Evolutionary conservation across 2,113 vertebrate species (phyloP).

Genomic region (Muntiacus muntjak): DNA sequence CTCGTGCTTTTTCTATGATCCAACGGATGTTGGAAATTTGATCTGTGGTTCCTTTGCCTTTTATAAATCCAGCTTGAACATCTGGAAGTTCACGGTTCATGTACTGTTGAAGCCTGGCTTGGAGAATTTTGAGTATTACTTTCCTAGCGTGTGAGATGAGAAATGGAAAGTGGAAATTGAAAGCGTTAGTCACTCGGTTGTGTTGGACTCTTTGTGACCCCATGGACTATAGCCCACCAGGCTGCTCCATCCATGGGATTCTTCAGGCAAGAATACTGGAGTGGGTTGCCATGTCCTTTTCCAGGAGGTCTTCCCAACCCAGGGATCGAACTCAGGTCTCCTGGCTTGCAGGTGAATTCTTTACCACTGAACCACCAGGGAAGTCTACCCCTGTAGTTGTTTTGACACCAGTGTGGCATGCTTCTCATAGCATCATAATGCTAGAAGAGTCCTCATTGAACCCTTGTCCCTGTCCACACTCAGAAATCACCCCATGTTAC

Average conservation of each 20-base stretch:
- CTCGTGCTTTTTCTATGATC: not conserved
- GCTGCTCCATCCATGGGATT: not conserved
- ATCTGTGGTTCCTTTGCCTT: not conserved
- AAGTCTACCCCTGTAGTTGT: not conserved
- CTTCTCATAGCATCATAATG: not conserved
- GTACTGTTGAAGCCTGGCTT: not conserved
- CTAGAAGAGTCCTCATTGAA: not conserved
- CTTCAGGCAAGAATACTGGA: not conserved
- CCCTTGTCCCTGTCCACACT: not conserved
- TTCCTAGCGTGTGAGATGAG: not conserved
- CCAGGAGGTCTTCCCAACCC: not conserved
- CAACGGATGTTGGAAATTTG: not conserved
- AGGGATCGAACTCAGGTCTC: not conserved
- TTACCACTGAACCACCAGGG: not conserved
- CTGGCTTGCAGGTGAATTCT: not conserved
- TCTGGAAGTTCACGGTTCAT: not conserved
- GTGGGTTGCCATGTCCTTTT: not conserved
- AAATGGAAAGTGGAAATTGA: not conserved
- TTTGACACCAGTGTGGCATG: not conserved
- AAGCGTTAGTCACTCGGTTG: rapidly evolving
- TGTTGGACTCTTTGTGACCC: not conserved
- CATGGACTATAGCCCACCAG: not conserved
- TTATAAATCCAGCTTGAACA: not conserved
- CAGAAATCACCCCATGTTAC: not conserved
- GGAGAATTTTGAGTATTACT: not conserved